phyloP scores from a whole-genome alignment of 2,113 vertebrate species.

The Burhinus bistriatus region DNA sequence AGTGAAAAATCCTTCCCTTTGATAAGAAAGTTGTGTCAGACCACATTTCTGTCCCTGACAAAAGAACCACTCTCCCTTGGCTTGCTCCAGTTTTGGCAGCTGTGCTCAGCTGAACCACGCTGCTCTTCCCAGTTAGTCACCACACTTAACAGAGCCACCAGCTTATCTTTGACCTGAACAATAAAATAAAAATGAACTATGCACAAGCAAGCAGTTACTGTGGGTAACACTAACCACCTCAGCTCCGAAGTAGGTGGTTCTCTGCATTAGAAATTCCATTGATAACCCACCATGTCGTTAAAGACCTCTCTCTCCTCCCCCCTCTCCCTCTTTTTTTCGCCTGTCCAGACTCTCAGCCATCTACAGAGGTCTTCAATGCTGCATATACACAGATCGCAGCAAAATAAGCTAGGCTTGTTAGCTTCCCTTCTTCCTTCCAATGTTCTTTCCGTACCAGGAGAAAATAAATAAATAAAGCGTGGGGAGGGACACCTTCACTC shows the following conservation, averaged over 20 bases:
- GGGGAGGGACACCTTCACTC: neutral
- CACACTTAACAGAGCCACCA: neutral
- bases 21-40: conserved; percentile 34
- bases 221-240: neutral
- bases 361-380: neutral
- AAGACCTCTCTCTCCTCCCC: neutral
- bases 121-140: neutral
- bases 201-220: neutral
- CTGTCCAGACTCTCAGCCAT: neutral
- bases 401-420: conserved; percentile 37
- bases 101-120: neutral
- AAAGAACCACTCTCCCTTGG: neutral
- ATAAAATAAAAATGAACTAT: neutral
- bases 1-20: conserved; percentile 46
- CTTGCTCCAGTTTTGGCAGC: conserved; percentile 4
- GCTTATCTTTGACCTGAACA: neutral
- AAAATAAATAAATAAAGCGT: neutral
- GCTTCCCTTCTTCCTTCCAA: neutral
- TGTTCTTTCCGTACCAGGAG: neutral
- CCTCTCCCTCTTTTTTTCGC: neutral
- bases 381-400: neutral
- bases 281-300: neutral
- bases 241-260: neutral
- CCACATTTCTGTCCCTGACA: neutral
- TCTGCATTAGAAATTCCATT: conserved; percentile 12